Evolutionary conservation across 2,797 vertebrate genomes (phyloP), one percentile per base, ranked within the genome.

Genomic region (Alcedo atthis): DNA sequence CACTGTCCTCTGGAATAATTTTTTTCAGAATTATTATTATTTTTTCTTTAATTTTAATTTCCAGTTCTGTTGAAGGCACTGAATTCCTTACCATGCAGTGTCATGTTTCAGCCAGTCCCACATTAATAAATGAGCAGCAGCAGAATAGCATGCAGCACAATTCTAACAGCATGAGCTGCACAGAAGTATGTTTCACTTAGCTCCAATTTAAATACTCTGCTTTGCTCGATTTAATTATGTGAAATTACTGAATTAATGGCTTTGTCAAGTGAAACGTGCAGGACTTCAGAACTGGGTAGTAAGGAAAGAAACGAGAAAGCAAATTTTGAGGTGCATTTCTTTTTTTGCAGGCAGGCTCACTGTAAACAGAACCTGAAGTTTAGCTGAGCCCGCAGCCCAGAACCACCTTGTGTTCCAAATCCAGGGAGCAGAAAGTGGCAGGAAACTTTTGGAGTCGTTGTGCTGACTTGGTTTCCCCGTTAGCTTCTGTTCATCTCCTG

Each of bases 241-340:
- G 94, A 93, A 95, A 96, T 96, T 96, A 95, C 88, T 89, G 93
- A 95, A 95, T 96, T 95, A 96, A 94, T 92, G 92, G 94, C 90
- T 94, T 96, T 96, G 88, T 96, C 91, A 92, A 95, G 87, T 74
- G 78, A 95, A 95, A 95, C 8, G 9, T 93, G 84, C 94, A 94
- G 87, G 82, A 83, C 70, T 86, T 94, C 58, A 45, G 91, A 93
- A 75, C 92, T 94, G 30, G 30, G 74, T 80, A 77, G 87, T 89
- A 67, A 76, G 59, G 78, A 63, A 85, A 87, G 88, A 81, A 87
- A 92, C 63, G 49, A 83, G 63, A 80, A 90, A 73, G 68, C 82
- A 94, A 91, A 79, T 78, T 53, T 53, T 77, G 77, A 92, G 69
- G 76, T 83, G 77, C 77, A 25, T 84, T 84, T 73, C 59, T 79